Conservation (phyloP, 2,888 invertebrate species). For the Phaedon cochleariae region DNA sequence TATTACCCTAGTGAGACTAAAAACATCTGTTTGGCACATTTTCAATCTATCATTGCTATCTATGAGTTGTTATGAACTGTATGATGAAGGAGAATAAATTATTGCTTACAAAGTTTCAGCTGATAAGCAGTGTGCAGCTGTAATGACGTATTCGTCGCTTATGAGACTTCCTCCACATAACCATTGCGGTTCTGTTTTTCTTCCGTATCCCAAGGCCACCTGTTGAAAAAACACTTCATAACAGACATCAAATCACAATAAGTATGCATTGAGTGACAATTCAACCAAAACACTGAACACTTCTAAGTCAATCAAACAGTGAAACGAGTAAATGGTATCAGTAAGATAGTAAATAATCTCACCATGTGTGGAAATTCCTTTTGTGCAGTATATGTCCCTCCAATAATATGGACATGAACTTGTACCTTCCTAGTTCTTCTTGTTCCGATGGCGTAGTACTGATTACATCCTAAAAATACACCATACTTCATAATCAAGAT, state of each 20-base stretch:
- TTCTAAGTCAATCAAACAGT: too few relatives aligned
- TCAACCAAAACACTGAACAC: too few relatives aligned
- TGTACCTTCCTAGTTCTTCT: constrained; percentile 24
- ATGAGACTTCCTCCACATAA: constrained; percentile 75
- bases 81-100: background rate
- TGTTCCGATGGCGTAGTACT: constrained; percentile 36
- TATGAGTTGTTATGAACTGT: background rate
- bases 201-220: constrained; percentile 55
- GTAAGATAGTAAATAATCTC: too few relatives aligned
- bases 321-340: too few relatives aligned
- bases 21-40: too few relatives aligned
- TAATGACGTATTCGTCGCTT: constrained; percentile 70
- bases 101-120: constrained; percentile 46
- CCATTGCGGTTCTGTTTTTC: constrained; percentile 60
- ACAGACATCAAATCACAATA: background rate
- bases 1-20: too few relatives aligned
- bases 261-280: background rate
- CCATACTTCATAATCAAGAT: background rate
- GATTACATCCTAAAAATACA: constrained; percentile 43
- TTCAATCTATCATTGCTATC: too few relatives aligned
- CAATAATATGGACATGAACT: constrained; percentile 44
- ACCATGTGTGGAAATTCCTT: constrained; percentile 60
- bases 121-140: constrained; percentile 73
- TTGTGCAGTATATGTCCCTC: constrained; percentile 46
- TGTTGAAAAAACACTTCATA: constrained; percentile 29